Evolutionary conservation across 2,113 vertebrate species (phyloP), one percentile per base, ranked within the genome.

Genomic region (Ailuropoda melanoleuca): DNA sequence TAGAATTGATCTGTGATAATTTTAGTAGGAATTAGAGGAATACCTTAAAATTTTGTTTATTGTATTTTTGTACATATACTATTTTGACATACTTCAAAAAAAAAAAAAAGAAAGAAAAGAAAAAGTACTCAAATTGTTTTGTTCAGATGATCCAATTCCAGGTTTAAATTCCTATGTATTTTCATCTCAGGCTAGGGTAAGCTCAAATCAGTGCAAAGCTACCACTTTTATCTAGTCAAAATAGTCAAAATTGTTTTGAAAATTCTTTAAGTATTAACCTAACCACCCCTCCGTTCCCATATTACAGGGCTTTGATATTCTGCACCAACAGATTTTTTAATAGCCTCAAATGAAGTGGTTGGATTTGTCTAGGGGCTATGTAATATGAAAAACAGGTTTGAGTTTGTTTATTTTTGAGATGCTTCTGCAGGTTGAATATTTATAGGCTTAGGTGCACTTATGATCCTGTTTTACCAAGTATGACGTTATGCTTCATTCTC

Each of bases 191-290:
- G 1, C 14, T 58, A 23, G 26, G 14, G 13, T 10, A 64, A 77
- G 37, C 70, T 70, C 56, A 96, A 56, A 13, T 50, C 39, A 93
- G 6, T 77, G 10, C n/a, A 64, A 97, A 82, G 3, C 1, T 18
- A 62, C 17, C 9, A 50, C 17, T 34, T 68, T 17, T 74, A 50
- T 55, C 12, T 21, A 64, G 2, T 39, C 5, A 60, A 70, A 74
- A 58, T n/a, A 39, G 12, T 56, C 21, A 86, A 74, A 90, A 56
- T 19, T 91, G 58, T 58, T 53, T 91, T 93, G 31, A 84, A 93
- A 92, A 83, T 83, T 29, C 5, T 46, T 72, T 31, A 80, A 43
- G 11, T 48, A 34, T 75, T 89, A 46, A 46, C 17, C 4, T 46
- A 48, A 0, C 4, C 4, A 4, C 34, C 26, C n/a, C 24, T 24